Base-by-base conservation (phyloP, 2,797 vertebrate species). In the Squalus acanthias region DNA sequence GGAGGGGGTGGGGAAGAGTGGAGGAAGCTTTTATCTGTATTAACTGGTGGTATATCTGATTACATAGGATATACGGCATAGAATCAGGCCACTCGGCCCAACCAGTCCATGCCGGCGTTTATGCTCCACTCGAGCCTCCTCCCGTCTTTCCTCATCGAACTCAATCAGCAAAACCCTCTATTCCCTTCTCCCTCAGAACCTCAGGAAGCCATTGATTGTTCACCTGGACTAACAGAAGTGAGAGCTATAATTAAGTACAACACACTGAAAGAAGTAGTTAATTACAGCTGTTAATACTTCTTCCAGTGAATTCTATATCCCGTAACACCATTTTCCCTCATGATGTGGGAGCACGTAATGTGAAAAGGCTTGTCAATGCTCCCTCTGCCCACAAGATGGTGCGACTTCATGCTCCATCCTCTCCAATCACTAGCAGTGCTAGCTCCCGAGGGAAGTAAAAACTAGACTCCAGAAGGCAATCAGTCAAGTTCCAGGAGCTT, bases 181-280 rank as follows among this genome's bases (percentile, higher is more conserved):
- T 39, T 39, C 39, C 39, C 39, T 39, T 39, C 39, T 39, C 39
- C 39, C 39, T 39, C 39, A 39, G 39, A 39, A 39, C 39, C 33
- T n/a, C 91, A 93, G 91, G 91, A 93, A 93, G 65, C 20, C 20
- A 46, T 69, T 46, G 69, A 93, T 93, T 93, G 91, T 15, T 46
- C 91, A 46, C 39, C 91, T 93, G 65, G 91, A 50, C 65, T 10
- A 69, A 13, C 65, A 93, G 89, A 20, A 65, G 33, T 39, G 33
- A 69, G n/a, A 69, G 65, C 91, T 93, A 93, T 93, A 67, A 93
- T 93, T 93, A 93, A 69, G n/a, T 69, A 9, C n/a, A 69, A 46
- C 65, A 69, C 24, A 46, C 69, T 93, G 91, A 69, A 69, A 93
- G 91, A 93, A 93, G 8, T 46, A 24, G 65, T 93, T 46, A 46